These are phyloP conservation scores for Heliothis virescens DNA, from an alignment of 1,140 invertebrate species.

Conservation along the genomic window DNA sequence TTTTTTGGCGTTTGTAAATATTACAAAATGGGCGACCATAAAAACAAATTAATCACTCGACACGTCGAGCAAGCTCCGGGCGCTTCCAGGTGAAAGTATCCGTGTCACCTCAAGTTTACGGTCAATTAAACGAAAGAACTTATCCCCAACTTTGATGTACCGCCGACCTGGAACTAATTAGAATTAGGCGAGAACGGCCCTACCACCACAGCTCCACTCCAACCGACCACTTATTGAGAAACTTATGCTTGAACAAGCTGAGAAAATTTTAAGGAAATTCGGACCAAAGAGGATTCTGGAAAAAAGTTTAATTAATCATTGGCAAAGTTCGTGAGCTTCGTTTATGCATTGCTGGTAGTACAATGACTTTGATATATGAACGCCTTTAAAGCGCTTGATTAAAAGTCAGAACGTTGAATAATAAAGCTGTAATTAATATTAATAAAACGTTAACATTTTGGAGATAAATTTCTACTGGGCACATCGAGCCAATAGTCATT, in stretches of 20 bases:
- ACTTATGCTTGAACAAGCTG: conserved; percentile 46
- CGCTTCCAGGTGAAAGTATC: conserved; percentile 64
- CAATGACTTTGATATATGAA: conserved; percentile 38
- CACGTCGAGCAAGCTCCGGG: neutral
- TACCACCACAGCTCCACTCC: conserved; percentile 52
- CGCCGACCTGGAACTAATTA: conserved; percentile 78
- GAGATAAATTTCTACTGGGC: no score
- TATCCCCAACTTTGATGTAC: conserved; percentile 71
- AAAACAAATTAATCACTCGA: conserved; percentile 57
- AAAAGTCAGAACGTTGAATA: conserved; percentile 2
- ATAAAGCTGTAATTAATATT: conserved; percentile 13
- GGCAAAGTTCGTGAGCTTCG: conserved; percentile 8
- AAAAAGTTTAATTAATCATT: conserved; percentile 46
- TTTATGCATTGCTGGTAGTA: conserved; percentile 27
- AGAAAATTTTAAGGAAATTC: conserved; percentile 46
- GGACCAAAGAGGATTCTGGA: conserved; percentile 24
- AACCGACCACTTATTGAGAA: conserved; percentile 54
- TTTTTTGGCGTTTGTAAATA: no score
- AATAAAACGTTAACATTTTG: neutral
- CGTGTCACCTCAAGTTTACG: conserved; percentile 64
- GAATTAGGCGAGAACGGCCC: conserved; percentile 71
- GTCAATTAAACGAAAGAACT: conserved; percentile 79
- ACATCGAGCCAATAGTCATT: no score
- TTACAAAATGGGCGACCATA: conserved; percentile 42
- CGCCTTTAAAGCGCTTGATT: conserved; percentile 10